A percentile compares a stretch with the other conserved stretches of the same genome.
phyloP scores from a whole-genome alignment of 23 tunicate species.

The Clavelina lepadiformis region DNA sequence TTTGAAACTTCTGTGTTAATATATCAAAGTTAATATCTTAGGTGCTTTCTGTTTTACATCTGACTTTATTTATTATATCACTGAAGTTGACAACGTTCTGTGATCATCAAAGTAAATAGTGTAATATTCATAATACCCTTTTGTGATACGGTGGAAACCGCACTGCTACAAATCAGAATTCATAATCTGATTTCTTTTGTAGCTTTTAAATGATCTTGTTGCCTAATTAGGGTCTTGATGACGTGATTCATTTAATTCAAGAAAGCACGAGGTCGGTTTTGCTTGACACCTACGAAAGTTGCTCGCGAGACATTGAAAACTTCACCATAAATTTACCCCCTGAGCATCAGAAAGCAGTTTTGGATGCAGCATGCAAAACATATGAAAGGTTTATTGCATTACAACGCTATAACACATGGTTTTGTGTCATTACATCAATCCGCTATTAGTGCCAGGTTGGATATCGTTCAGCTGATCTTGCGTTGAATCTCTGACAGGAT shows the following conservation, averaged over 20 bases:
- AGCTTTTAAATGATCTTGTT: too few species aligned
- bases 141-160: background rate
- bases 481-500: conserved; percentile 20
- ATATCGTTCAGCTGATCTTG: background rate
- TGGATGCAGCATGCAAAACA: conserved; percentile 2
- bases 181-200: too few species aligned
- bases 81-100: too few species aligned
- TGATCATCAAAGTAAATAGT: too few species aligned
- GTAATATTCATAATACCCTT: background rate
- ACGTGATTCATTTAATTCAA: conserved; percentile 48
- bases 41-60: background rate
- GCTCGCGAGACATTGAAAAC: conserved; percentile 4
- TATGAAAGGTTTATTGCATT: conserved; percentile 16
- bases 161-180: background rate
- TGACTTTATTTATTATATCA: background rate
- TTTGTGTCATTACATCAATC: too few species aligned
- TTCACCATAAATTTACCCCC: conserved; percentile 3
- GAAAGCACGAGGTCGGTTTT: conserved; percentile 21
- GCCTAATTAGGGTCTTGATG: conserved; percentile 38
- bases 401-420: too few species aligned
- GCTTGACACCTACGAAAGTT: background rate
- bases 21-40: background rate
- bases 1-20: too few species aligned
- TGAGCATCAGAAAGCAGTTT: conserved; percentile 3
- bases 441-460: background rate